phyloP scores from a whole-genome alignment of 2,797 vertebrate genomes.

The Spinus olivaceus region DNA sequence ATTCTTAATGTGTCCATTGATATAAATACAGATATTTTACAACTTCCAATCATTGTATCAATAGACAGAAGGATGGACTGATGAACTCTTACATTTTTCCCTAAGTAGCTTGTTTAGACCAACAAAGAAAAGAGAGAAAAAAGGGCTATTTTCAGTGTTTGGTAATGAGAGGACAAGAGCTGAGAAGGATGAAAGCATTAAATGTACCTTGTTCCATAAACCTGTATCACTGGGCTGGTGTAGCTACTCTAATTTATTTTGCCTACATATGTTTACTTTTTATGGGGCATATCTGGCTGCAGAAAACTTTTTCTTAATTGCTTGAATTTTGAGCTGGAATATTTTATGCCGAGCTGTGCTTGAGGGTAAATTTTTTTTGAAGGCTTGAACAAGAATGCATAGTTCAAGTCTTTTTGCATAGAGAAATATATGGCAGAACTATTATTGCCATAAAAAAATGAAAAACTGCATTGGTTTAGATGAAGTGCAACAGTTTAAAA shows the following conservation, averaged over 20 bases:
- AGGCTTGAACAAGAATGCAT: not conserved
- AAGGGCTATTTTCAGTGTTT: not conserved
- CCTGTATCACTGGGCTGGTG: not conserved
- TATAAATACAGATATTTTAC: not conserved
- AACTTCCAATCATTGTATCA: not conserved
- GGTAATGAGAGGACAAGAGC: not conserved
- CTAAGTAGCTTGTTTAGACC: not conserved
- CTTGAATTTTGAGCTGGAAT: constrained; percentile 3
- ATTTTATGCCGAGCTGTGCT: not conserved
- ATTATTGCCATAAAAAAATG: not conserved
- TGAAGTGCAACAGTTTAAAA: not conserved
- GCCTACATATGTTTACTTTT: not conserved
- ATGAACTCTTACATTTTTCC: not conserved
- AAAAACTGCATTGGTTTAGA: not conserved
- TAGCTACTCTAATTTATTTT: not conserved
- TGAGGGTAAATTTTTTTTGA: not conserved
- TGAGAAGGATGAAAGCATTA: not conserved
- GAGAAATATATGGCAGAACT: not conserved
- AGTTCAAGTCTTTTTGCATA: not conserved
- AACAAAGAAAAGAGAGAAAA: not conserved
- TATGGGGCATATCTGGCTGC: not conserved
- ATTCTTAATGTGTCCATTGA: not conserved
- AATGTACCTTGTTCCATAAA: not conserved
- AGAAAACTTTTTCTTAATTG: constrained; percentile 20
- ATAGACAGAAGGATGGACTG: not conserved